phyloP scores from a whole-genome alignment of 2,888 invertebrate genomes.

The Argyresthia goedartella region DNA sequence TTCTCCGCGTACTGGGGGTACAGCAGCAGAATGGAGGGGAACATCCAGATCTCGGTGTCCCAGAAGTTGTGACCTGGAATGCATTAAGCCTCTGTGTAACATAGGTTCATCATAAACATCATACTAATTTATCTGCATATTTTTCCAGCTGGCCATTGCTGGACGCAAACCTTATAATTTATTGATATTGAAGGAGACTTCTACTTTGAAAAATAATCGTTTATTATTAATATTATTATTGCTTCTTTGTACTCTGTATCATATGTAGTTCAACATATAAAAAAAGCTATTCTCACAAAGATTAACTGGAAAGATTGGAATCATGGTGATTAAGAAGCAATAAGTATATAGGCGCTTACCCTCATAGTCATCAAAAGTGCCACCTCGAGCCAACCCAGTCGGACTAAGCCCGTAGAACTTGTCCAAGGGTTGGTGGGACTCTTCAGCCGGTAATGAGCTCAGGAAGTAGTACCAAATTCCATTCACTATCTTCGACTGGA shows the following conservation, averaged over 20 bases:
- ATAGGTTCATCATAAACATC: neutral
- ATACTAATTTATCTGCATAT: too few species aligned
- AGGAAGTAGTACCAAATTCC: constrained; percentile 72
- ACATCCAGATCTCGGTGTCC: constrained; percentile 77
- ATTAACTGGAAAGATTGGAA: too few species aligned
- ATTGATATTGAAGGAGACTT: too few species aligned
- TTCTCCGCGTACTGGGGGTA: constrained; percentile 56
- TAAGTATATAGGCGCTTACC: constrained; percentile 40
- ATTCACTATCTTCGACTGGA: constrained; percentile 61
- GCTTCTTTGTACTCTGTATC: too few species aligned
- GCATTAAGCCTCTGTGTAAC: neutral
- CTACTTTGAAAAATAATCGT: too few species aligned
- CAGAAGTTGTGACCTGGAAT: constrained; percentile 73
- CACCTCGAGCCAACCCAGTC: constrained; percentile 68
- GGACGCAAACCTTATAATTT: too few species aligned
- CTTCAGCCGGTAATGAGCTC: constrained; percentile 65
- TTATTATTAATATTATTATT: too few species aligned
- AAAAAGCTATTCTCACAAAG: too few species aligned
- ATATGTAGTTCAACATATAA: too few species aligned
- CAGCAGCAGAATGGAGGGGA: constrained; percentile 64
- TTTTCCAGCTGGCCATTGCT: too few species aligned
- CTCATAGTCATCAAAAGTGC: constrained; percentile 58
- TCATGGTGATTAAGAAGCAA: too few species aligned
- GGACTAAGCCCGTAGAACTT: constrained; percentile 71
- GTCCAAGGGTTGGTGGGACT: constrained; percentile 49